These are phyloP conservation scores for Charanyca ferruginea DNA, from an alignment of 2,888 invertebrate genomes.

Conservation along the genomic window DNA sequence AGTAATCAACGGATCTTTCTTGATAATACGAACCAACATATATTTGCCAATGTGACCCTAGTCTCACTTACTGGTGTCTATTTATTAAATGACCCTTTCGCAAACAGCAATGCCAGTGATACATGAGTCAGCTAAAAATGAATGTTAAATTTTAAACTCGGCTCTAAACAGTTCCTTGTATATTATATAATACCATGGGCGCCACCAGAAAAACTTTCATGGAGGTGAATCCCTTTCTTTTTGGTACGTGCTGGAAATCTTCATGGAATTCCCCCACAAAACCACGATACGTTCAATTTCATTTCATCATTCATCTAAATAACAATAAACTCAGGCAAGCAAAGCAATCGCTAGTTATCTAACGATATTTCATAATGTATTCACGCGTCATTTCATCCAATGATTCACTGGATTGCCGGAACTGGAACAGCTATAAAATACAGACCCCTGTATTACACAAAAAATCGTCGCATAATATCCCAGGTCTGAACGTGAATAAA, in stretches of 20 bases:
- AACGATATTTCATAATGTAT: constrained; percentile 69
- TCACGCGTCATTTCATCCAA: constrained; percentile 65
- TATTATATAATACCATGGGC: too few relatives aligned
- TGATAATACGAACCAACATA: background rate
- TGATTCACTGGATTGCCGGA: constrained; percentile 62
- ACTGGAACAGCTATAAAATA: constrained; percentile 44
- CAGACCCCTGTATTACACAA: constrained; percentile 8
- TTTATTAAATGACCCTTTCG: too few relatives aligned
- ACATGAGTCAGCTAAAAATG: background rate
- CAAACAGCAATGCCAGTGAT: too few relatives aligned
- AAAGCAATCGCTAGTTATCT: constrained; percentile 50
- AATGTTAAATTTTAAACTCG: background rate
- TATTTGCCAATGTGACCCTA: background rate
- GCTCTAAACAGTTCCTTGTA: too few relatives aligned
- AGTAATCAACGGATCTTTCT: background rate
- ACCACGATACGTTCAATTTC: background rate
- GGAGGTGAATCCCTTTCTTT: too few relatives aligned
- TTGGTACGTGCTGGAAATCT: too few relatives aligned
- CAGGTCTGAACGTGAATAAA: constrained; percentile 23
- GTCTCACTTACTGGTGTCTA: background rate
- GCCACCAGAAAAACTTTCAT: too few relatives aligned
- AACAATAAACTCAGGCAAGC: constrained; percentile 40
- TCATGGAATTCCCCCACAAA: too few relatives aligned
- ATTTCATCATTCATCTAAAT: constrained; percentile 8
- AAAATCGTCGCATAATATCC: constrained; percentile 14